Evolutionary conservation across 2,888 invertebrate genomes (phyloP).

Genomic region (Hybos culiciformis): DNA sequence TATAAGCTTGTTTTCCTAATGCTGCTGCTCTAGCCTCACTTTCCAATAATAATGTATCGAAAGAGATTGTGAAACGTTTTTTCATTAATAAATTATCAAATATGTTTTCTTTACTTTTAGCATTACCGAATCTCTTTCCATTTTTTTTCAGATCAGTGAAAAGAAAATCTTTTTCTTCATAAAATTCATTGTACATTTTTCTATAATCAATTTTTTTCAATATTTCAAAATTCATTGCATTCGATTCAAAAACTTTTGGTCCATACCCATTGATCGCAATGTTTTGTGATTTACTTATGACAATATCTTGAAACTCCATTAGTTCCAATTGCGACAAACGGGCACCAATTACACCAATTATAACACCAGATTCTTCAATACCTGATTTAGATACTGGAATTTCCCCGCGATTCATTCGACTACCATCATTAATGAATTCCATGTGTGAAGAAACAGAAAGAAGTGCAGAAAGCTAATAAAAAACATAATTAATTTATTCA

Average conservation of each 20-base stretch:
- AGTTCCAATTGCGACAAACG: conserved; percentile 36
- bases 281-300: conserved; percentile 39
- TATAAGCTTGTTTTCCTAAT: conserved; percentile 40
- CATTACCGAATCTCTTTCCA: conserved; percentile 6
- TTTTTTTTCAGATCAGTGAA: conserved; percentile 8
- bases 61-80: conserved; percentile 39
- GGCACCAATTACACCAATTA: conserved; percentile 38
- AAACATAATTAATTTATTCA: neutral
- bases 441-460: conserved; percentile 42
- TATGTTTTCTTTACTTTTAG: conserved; percentile 23
- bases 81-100: conserved; percentile 32
- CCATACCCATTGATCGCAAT: conserved; percentile 38
- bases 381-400: conserved; percentile 26
- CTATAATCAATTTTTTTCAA: conserved; percentile 5
- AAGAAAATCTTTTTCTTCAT: conserved; percentile 15
- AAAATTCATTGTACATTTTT: conserved; percentile 19
- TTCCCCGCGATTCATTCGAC: conserved; percentile 39
- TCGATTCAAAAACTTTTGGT: conserved; percentile 5
- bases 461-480: conserved; percentile 35
- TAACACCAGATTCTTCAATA: conserved; percentile 38
- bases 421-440: conserved; percentile 44
- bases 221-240: conserved; percentile 7
- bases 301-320: conserved; percentile 42
- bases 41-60: conserved; percentile 50
- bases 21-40: conserved; percentile 43